phyloP scores from a whole-genome alignment of 1,140 invertebrate genomes.

The Caerostris extrusa region DNA sequence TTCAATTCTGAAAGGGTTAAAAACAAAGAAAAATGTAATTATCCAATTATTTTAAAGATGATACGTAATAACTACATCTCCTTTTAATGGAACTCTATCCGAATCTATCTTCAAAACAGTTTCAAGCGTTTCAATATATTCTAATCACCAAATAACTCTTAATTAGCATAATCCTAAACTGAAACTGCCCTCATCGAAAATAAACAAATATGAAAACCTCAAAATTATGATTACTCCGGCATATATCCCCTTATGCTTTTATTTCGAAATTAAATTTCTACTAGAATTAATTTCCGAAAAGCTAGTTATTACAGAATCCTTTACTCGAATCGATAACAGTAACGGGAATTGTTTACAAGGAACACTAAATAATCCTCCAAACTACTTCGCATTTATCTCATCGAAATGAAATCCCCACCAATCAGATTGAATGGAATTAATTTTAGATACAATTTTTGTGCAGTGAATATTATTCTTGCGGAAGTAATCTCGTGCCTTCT shows the following conservation, averaged over 20 bases:
- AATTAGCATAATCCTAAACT: neutral
- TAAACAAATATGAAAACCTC: neutral
- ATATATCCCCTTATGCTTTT: neutral
- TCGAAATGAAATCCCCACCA: neutral
- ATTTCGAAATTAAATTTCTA: constrained; percentile 20
- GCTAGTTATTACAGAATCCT: neutral
- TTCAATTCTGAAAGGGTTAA: no score
- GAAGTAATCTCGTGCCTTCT: neutral
- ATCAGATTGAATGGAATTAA: constrained; percentile 7
- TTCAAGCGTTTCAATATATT: no score
- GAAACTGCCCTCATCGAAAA: neutral
- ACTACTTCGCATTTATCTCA: neutral
- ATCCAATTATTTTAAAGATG: no score
- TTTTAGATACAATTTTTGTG: neutral
- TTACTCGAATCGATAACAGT: neutral
- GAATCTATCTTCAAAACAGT: no score
- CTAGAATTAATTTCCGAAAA: neutral
- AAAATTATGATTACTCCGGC: neutral
- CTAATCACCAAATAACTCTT: neutral
- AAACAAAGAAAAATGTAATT: no score
- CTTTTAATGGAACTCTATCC: no score
- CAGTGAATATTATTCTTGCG: neutral
- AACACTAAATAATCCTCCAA: neutral
- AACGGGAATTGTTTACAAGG: neutral
- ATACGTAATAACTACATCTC: no score